Evolutionary conservation across 1,140 invertebrate genomes (phyloP).

Genomic region (Sycophila sp.): DNA sequence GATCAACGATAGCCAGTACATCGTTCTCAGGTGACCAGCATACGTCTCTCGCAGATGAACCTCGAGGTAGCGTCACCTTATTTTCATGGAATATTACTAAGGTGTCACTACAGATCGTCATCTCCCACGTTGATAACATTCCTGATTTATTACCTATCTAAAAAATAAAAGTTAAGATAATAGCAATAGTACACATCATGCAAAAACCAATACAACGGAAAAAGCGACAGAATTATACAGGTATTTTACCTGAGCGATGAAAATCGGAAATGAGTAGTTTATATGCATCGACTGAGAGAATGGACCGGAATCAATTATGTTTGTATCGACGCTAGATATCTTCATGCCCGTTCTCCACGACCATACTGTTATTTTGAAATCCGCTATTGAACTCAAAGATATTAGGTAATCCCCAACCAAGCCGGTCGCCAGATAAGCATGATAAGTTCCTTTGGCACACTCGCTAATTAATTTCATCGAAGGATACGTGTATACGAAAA

Average conservation of each 20-base stretch:
- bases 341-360: slow-evolving; percentile 59
- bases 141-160: slow-evolving; percentile 48
- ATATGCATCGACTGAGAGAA: slow-evolving; percentile 48
- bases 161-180: neutral
- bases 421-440: slow-evolving; percentile 51
- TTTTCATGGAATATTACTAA: slow-evolving; percentile 38
- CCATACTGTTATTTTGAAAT: slow-evolving; percentile 57
- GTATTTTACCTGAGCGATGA: slow-evolving; percentile 47
- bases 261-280: slow-evolving; percentile 31
- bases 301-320: slow-evolving; percentile 44
- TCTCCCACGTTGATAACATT: slow-evolving; percentile 52
- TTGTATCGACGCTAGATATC: slow-evolving; percentile 43
- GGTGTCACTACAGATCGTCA: slow-evolving; percentile 35
- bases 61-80: slow-evolving; percentile 45
- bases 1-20: slow-evolving; percentile 53
- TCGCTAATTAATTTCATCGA: slow-evolving; percentile 53
- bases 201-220: neutral
- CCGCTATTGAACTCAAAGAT: slow-evolving; percentile 51
- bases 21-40: slow-evolving; percentile 49
- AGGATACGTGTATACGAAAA: slow-evolving; percentile 56
- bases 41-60: slow-evolving; percentile 37
- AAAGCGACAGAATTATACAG: too few relatives aligned
- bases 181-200: too few relatives aligned
- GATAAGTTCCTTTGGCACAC: slow-evolving; percentile 42
- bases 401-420: slow-evolving; percentile 52